A percentile compares a stretch with the other conserved stretches of the same genome.
phyloP scores from a whole-genome alignment of 2,113 vertebrate species.

The Sardina pilchardus region DNA sequence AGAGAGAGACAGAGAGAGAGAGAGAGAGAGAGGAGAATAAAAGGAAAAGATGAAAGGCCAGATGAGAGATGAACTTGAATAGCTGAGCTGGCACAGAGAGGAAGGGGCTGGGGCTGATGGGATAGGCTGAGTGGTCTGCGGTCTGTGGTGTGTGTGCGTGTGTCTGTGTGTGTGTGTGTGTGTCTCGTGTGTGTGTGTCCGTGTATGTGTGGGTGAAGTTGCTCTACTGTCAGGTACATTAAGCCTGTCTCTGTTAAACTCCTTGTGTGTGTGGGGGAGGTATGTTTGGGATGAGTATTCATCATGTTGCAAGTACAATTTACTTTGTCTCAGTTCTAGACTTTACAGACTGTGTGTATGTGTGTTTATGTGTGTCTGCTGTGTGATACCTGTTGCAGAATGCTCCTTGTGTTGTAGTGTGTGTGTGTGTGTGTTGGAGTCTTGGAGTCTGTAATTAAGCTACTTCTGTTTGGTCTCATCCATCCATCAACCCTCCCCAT shows the following conservation, averaged over 20 bases:
- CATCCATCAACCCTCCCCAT: neutral
- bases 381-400: no score
- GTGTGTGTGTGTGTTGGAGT: neutral
- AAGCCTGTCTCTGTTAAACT: neutral
- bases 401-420: no score
- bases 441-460: neutral
- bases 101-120: neutral
- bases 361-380: no score
- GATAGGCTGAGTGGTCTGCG: neutral
- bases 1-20: neutral
- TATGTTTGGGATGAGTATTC: neutral
- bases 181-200: neutral
- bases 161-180: neutral
- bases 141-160: neutral
- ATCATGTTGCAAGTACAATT: neutral
- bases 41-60: neutral
- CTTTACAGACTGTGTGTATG: neutral
- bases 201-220: neutral
- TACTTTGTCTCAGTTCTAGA: neutral
- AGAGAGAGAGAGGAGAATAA: neutral
- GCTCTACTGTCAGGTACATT: neutral
- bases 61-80: neutral
- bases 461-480: neutral
- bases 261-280: neutral
- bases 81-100: neutral